Conservation (phyloP, 2,113 vertebrate species). For the Sisor rabdophorus region DNA sequence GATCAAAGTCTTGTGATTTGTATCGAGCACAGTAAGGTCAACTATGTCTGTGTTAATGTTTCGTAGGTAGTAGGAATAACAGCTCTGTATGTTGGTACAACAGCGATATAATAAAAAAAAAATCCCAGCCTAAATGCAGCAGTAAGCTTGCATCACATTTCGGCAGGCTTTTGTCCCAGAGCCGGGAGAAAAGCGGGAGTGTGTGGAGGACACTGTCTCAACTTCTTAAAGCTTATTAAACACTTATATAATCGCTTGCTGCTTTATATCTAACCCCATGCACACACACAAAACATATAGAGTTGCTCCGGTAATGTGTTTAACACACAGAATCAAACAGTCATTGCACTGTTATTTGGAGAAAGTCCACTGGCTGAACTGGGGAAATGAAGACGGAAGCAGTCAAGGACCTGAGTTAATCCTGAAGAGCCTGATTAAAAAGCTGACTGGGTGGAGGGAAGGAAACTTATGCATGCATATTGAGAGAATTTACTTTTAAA, state of each 20-base stretch:
- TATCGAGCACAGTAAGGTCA: neutral
- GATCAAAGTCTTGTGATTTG: neutral
- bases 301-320: neutral
- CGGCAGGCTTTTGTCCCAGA: neutral
- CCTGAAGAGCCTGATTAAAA: slow-evolving; percentile 15
- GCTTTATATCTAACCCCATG: neutral
- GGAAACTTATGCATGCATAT: neutral
- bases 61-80: neutral
- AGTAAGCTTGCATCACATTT: neutral
- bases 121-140: neutral
- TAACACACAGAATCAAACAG: neutral
- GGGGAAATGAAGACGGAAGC: slow-evolving; percentile 14
- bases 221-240: slow-evolving; percentile 34
- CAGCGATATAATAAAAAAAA: slow-evolving; percentile 13
- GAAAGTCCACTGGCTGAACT: neutral
- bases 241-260: neutral
- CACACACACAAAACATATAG: neutral
- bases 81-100: neutral
- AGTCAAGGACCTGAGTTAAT: neutral
- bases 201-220: slow-evolving; percentile 5
- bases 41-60: neutral
- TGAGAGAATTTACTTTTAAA: neutral
- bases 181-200: neutral
- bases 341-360: slow-evolving; percentile 1
- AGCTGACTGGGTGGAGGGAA: slow-evolving; percentile 3